phyloP scores from a whole-genome alignment of 2,113 vertebrate genomes.

The Bubalus kerabau region DNA sequence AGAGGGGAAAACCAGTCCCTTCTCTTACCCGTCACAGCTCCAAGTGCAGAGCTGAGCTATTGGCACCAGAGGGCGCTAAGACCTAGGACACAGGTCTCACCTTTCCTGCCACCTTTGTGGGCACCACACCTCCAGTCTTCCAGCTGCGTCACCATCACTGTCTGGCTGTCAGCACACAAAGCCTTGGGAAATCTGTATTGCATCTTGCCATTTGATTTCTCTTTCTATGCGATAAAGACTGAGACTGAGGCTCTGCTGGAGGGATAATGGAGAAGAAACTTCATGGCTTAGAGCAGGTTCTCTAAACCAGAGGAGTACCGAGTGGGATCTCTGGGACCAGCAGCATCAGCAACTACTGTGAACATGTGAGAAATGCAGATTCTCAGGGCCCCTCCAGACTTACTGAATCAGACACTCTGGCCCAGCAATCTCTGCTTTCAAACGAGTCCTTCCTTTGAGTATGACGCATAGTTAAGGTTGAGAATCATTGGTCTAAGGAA shows the following conservation, averaged over 20 bases:
- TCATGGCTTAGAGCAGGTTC: not conserved
- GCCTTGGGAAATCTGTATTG: not conserved
- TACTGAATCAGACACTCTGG: not conserved
- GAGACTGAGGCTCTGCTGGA: not conserved
- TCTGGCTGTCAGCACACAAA: not conserved
- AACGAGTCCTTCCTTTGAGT: not conserved
- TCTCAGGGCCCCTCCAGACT: not conserved
- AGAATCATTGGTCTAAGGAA: not conserved
- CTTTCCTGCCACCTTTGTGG: rapidly evolving
- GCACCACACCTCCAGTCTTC: not conserved
- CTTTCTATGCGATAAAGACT: not conserved
- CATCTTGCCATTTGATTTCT: not conserved
- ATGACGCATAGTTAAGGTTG: not conserved
- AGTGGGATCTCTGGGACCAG: not conserved
- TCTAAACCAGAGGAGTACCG: not conserved
- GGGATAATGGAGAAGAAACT: not conserved
- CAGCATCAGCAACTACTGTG: not conserved
- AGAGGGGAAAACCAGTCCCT: not conserved
- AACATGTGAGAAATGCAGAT: not conserved
- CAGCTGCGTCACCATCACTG: not conserved
- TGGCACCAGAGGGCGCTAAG: constrained; percentile 52
- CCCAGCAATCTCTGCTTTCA: not conserved
- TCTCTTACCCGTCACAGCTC: not conserved
- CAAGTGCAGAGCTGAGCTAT: not conserved
- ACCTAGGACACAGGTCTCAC: not conserved